Evolutionary conservation across 2,113 vertebrate species (phyloP).

Genomic region (Tragelaphus scriptus): DNA sequence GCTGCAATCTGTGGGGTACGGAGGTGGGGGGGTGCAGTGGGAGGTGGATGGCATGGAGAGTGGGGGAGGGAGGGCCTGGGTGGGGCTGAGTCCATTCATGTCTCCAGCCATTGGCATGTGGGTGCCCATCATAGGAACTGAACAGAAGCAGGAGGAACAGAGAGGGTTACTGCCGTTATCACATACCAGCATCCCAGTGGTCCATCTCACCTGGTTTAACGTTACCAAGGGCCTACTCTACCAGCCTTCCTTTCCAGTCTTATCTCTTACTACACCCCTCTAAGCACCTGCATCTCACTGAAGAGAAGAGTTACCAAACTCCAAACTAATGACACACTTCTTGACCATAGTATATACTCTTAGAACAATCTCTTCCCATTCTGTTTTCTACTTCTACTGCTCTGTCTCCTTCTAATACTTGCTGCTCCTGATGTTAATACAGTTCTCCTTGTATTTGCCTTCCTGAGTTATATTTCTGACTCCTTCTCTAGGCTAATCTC

Average conservation of each 20-base stretch:
- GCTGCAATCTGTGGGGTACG: constrained; percentile 99
- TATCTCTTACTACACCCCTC: neutral
- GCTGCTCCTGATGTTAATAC: neutral
- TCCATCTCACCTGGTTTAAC: neutral
- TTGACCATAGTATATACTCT: neutral
- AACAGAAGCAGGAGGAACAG: constrained; percentile 78
- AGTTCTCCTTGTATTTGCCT: neutral
- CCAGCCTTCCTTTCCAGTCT: neutral
- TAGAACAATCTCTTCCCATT: neutral
- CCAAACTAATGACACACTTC: neutral
- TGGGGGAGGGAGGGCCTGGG: constrained; percentile 92
- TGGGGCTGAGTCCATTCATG: constrained; percentile 97
- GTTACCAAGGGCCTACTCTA: neutral
- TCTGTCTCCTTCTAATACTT: neutral
- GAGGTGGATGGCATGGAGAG: constrained; percentile 97
- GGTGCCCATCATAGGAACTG: constrained; percentile 97
- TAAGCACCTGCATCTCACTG: neutral
- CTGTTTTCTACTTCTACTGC: neutral
- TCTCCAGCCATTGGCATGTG: constrained; percentile 96
- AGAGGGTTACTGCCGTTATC: constrained; percentile 63
- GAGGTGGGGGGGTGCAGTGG: constrained; percentile 98
- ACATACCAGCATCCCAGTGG: neutral
- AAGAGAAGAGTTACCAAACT: neutral
- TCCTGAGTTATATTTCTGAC: neutral
- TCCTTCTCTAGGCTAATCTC: neutral